phyloP scores from a whole-genome alignment of 2,888 invertebrate genomes.

The Branchellion lobata region DNA sequence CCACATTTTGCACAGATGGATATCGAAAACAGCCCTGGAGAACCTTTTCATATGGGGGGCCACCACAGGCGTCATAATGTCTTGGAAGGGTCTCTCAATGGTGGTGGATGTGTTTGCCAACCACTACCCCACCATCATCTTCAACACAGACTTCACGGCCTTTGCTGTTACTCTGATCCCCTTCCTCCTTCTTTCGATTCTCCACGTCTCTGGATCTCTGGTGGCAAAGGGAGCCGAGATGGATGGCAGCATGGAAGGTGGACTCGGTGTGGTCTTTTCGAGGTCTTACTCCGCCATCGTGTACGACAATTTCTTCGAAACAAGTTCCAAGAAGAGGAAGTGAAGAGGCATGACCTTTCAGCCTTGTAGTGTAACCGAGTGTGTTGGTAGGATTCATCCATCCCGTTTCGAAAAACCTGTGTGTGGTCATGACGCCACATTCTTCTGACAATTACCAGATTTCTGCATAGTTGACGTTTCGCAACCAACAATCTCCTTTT shows the following conservation, averaged over 20 bases:
- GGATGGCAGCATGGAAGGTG: conserved; percentile 41
- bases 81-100: conserved; percentile 50
- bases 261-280: conserved; percentile 45
- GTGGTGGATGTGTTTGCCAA: conserved; percentile 41
- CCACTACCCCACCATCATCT: conserved; percentile 42
- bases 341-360: too few species aligned
- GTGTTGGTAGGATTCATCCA: too few species aligned
- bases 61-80: conserved; percentile 47
- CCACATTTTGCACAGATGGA: too few species aligned
- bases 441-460: too few species aligned
- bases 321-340: too few species aligned
- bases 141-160: conserved; percentile 37
- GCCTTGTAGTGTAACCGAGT: too few species aligned
- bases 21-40: conserved; percentile 41
- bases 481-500: too few species aligned
- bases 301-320: too few species aligned
- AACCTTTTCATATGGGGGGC: conserved; percentile 48
- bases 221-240: conserved; percentile 48
- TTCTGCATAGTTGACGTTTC: too few species aligned
- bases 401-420: too few species aligned
- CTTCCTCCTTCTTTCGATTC: conserved; percentile 44
- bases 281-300: conserved; percentile 12
- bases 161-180: conserved; percentile 37
- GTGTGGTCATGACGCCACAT: too few species aligned
- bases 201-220: conserved; percentile 45